Evolutionary conservation across 2,797 vertebrate genomes (phyloP).

Genomic region (Pipistrellus pipistrellus): DNA sequence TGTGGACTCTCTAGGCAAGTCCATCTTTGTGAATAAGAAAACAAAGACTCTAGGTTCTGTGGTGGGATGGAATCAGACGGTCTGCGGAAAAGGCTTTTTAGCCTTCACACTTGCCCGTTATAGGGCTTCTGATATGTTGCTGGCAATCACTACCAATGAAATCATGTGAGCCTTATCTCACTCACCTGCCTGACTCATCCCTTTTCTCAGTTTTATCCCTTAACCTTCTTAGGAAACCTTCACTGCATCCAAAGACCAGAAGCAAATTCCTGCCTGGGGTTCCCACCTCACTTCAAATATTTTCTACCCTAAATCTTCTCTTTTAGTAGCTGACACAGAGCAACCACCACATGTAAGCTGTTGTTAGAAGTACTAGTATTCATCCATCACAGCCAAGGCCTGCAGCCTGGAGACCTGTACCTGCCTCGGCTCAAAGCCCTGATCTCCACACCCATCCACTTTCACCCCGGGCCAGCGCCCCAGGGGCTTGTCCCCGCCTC

Average conservation of each 20-base stretch:
- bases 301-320: background rate
- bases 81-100: background rate
- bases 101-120: background rate
- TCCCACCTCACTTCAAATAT: background rate
- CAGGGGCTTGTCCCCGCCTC: background rate
- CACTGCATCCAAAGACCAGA: background rate
- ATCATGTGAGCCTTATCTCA: background rate
- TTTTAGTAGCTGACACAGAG: background rate
- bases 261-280: background rate
- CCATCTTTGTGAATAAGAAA: background rate
- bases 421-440: background rate
- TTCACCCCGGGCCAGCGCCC: background rate
- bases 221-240: constrained; percentile 28
- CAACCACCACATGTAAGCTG: too few species aligned
- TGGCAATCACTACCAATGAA: background rate
- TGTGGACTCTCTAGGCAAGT: background rate
- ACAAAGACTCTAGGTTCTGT: background rate
- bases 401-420: background rate
- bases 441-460: background rate
- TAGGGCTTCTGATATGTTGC: background rate
- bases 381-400: background rate
- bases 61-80: background rate
- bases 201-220: background rate
- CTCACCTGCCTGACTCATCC: background rate
- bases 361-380: background rate